Evolutionary conservation across 2,113 vertebrate species (phyloP).

Genomic region (Cisticola juncidis): DNA sequence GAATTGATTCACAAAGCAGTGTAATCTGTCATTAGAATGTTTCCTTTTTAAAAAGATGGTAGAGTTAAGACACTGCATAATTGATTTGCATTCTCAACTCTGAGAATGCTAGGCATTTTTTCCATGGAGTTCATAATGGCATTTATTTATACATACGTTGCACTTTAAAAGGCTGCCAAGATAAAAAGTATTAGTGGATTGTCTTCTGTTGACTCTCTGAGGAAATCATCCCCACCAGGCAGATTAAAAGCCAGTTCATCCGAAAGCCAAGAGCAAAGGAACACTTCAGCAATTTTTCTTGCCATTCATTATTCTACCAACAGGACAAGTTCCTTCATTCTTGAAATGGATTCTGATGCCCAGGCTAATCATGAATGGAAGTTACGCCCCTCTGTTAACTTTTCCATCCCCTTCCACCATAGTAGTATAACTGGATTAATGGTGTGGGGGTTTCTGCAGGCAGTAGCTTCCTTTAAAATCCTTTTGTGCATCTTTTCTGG

Average conservation of each 20-base stretch:
- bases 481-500: background rate
- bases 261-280: background rate
- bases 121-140: background rate
- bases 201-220: background rate
- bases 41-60: background rate
- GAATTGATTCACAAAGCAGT: background rate
- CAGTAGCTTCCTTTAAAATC: background rate
- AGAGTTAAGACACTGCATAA: background rate
- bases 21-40: background rate
- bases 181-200: background rate
- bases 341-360: background rate
- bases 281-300: background rate
- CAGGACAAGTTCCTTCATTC: background rate
- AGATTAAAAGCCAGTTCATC: background rate
- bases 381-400: background rate
- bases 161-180: background rate
- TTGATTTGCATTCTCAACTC: background rate
- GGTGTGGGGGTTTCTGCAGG: background rate
- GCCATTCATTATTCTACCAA: background rate
- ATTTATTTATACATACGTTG: background rate
- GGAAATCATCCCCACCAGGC: background rate
- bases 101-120: background rate
- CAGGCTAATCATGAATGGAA: background rate
- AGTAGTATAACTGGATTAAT: background rate
- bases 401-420: background rate